Evolutionary conservation across 2,113 vertebrate species (phyloP).

Genomic region (Agapornis roseicollis): DNA sequence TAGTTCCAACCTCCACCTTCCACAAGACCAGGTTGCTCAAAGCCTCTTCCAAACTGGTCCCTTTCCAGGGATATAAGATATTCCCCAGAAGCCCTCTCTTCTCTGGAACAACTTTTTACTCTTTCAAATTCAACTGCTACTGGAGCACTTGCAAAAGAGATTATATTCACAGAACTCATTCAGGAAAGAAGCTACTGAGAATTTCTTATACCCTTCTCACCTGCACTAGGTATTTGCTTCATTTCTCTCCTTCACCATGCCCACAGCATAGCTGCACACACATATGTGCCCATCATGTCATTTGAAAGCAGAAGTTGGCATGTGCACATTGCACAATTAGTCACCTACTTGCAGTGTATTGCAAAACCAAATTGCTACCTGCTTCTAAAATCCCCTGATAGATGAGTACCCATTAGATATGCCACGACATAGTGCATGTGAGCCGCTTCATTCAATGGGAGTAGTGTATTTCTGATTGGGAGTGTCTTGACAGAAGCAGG

Average conservation of each 20-base stretch:
- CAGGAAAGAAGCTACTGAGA: background rate
- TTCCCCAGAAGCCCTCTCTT: background rate
- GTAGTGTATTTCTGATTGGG: background rate
- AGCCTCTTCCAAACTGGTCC: background rate
- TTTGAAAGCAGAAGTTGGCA: background rate
- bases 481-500: background rate
- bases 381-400: background rate
- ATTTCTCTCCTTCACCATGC: background rate
- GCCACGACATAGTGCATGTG: fast-evolving
- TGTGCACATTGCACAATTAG: fast-evolving
- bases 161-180: background rate
- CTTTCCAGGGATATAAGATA: background rate
- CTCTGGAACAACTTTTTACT: background rate
- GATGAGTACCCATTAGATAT: background rate
- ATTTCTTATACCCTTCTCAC: background rate
- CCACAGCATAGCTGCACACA: background rate
- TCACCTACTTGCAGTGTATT: background rate
- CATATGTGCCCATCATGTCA: fast-evolving
- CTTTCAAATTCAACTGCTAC: slow-evolving; percentile 4
- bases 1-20: background rate
- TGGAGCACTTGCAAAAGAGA: background rate
- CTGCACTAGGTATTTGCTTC: background rate
- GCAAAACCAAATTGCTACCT: background rate
- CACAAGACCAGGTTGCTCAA: background rate
- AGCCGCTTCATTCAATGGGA: background rate